Base-by-base conservation (phyloP, 2,797 vertebrate genomes). In the Hybognathus amarus region DNA sequence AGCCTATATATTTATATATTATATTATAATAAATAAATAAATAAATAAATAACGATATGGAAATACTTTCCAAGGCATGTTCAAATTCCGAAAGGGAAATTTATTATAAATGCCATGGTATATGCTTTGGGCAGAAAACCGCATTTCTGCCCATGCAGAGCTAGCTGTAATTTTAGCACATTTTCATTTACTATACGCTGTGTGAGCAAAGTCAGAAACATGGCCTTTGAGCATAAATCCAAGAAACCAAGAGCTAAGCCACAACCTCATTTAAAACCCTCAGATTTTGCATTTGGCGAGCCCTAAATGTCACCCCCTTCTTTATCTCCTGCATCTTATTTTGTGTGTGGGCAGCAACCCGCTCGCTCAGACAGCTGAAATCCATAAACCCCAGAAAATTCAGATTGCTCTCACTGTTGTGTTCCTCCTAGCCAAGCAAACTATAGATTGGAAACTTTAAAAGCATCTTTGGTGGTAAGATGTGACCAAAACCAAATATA, bases 401-500 rank as follows among this genome's bases (percentile, higher is more conserved):
- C 38, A n/a, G 56, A 76, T 27, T 42, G 38, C 63, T 67, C 77
- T 63, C 20, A 13, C 63, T 78, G 82, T 67, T 40, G 54, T 80
- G 42, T 27, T 71, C 24, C 79, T 75, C 11, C 74, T 80, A 45
- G n/a, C 63, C 47, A 56, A 8, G 56, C 64, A 63, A 77, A 68
- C 54, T 71, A 24, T 67, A 59, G 70, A 47, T 70, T 87, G 73
- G 75, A 70, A 83, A 80, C 88, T 52, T 87, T 92, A 90, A 93
- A 91, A 91, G 90, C 90, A 84, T 24, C 68, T 70, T 61, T 54
- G n/a, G 79, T 76, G 83, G 83, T 88, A 88, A 89, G 85, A 92
- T 87, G 84, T 90, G 90, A 90, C 88, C 85, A 87, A 90, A 92
- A 92, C 83, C 84, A 85, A 87, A 88, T 77, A 88, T 85, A 85